Evolutionary conservation across 2,888 invertebrate genomes (phyloP).

Genomic region (Cheilosia variabilis): DNA sequence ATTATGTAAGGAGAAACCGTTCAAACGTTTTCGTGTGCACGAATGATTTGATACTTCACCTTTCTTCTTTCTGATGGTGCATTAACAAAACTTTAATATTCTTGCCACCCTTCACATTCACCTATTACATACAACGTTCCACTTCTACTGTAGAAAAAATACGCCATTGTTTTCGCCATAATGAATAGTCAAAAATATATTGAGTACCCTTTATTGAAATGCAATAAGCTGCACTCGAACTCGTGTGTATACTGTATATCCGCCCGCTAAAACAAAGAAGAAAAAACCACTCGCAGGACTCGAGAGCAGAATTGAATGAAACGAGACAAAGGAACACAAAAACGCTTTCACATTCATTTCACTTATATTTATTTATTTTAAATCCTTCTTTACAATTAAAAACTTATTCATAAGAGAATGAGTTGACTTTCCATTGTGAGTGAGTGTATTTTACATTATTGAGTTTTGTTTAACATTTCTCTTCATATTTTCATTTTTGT

Average conservation of each 20-base stretch:
- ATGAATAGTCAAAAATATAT: not conserved
- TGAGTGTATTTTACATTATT: slow-evolving; percentile 67
- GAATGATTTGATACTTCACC: too few relatives aligned
- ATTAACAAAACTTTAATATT: too few relatives aligned
- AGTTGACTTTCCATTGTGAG: slow-evolving; percentile 56
- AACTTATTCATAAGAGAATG: slow-evolving; percentile 70
- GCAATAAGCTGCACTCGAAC: not conserved
- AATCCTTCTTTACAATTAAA: slow-evolving; percentile 72
- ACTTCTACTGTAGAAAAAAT: too few relatives aligned
- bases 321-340: slow-evolving; percentile 2
- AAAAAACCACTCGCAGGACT: not conserved
- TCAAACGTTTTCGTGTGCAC: too few relatives aligned
- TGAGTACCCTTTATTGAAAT: slow-evolving; percentile 1
- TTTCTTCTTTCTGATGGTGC: too few relatives aligned
- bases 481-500: slow-evolving; percentile 30
- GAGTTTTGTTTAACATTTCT: slow-evolving; percentile 23
- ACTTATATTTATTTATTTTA: slow-evolving; percentile 72
- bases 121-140: too few relatives aligned
- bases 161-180: too few relatives aligned
- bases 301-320: not conserved
- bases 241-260: not conserved
- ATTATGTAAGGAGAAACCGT: too few relatives aligned
- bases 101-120: too few relatives aligned
- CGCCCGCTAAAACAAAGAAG: not conserved
- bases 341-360: slow-evolving; percentile 41